These are phyloP conservation scores for Eufriesea mexicana DNA, from an alignment of 1,140 invertebrate species.

Conservation along the genomic window DNA sequence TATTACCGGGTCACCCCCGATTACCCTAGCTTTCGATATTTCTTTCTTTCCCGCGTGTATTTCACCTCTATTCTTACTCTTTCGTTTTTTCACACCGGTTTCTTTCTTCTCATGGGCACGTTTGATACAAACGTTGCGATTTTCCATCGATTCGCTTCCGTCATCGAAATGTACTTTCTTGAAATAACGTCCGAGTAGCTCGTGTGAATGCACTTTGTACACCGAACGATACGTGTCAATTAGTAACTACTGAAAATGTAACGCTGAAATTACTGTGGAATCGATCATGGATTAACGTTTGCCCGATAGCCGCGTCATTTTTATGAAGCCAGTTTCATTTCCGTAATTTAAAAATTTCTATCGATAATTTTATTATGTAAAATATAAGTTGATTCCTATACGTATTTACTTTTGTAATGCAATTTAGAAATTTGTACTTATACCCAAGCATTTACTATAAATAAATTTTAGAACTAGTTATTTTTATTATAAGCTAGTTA, in stretches of 20 bases:
- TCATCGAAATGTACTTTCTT: not conserved
- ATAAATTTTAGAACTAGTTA: not conserved
- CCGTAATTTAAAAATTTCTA: not conserved
- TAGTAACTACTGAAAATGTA: not conserved
- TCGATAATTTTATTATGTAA: not conserved
- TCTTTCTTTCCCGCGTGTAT: not conserved
- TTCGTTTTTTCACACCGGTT: not conserved
- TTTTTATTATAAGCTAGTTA: not conserved
- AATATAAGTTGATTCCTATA: not conserved
- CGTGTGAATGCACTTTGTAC: not conserved
- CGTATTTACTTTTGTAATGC: not conserved
- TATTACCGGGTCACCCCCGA: constrained; percentile 6
- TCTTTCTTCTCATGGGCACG: not conserved
- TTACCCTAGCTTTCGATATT: not conserved
- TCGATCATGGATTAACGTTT: not conserved
- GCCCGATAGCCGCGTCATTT: not conserved
- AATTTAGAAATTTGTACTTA: not conserved
- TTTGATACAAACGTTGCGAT: not conserved
- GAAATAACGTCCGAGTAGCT: not conserved
- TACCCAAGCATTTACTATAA: not conserved
- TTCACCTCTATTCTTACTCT: not conserved
- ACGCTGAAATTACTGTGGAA: not conserved
- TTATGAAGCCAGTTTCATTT: not conserved
- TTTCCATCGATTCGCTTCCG: not conserved
- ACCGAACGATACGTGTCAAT: not conserved